Conservation (phyloP, 2,113 vertebrate genomes). For the Vombatus ursinus region DNA sequence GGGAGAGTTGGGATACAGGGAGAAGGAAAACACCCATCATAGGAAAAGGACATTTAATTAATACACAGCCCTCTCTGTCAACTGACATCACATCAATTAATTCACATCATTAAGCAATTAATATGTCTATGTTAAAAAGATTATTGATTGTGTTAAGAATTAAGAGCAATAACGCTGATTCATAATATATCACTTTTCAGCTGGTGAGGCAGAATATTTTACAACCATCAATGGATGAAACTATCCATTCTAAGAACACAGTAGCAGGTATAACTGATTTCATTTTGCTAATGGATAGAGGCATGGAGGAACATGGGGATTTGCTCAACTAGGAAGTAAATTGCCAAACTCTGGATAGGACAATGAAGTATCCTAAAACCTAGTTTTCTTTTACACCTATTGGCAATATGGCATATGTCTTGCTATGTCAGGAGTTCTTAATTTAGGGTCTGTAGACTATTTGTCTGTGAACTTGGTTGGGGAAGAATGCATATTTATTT, state of each 20-base stretch:
- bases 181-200: background rate
- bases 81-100: conserved; percentile 16
- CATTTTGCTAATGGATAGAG: too few species aligned
- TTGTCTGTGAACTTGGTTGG: background rate
- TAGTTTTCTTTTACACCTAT: background rate
- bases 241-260: background rate
- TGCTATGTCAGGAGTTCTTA: background rate
- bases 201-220: background rate
- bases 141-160: conserved; percentile 36
- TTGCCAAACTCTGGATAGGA: background rate
- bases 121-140: conserved; percentile 38
- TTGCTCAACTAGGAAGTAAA: background rate
- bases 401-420: background rate
- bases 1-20: background rate
- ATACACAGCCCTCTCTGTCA: conserved; percentile 48
- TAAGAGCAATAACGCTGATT: conserved; percentile 5
- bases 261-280: background rate
- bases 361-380: background rate
- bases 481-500: background rate
- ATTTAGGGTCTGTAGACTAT: background rate
- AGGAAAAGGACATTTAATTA: conserved; percentile 52
- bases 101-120: conserved; percentile 40
- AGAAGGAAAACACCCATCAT: conserved; percentile 9
- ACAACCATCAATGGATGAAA: background rate
- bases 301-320: background rate